phyloP scores from a whole-genome alignment of 2,797 vertebrate genomes.

The Delichon dasypus region DNA sequence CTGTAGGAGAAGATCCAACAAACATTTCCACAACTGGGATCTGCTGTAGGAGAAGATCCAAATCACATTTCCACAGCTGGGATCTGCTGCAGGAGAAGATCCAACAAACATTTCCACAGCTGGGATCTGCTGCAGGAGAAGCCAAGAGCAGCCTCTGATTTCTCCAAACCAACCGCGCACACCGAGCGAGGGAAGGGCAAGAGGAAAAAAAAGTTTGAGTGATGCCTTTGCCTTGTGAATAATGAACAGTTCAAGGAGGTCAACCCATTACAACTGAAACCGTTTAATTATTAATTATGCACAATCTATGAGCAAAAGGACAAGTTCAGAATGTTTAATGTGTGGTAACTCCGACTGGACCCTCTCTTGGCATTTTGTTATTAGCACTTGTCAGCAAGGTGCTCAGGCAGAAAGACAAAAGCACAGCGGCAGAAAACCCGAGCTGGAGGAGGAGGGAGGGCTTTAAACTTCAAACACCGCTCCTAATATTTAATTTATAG shows the following conservation, averaged over 20 bases:
- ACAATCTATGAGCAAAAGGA: constrained; percentile 90
- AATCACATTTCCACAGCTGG: neutral
- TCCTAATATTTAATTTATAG: constrained; percentile 55
- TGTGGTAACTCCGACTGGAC: constrained; percentile 77
- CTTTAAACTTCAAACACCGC: constrained; percentile 21
- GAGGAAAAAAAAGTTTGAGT: constrained; percentile 83
- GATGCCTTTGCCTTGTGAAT: constrained; percentile 91
- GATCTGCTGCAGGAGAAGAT: neutral
- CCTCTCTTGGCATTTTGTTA: constrained; percentile 80
- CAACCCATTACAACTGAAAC: constrained; percentile 91
- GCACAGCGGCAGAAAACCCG: constrained; percentile 65
- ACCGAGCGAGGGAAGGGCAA: constrained; percentile 75
- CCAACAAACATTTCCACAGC: neutral
- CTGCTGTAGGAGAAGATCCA: neutral
- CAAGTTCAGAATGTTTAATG: constrained; percentile 88
- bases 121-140: neutral
- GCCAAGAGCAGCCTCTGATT: constrained; percentile 58
- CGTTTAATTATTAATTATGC: constrained; percentile 98
- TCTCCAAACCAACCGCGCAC: constrained; percentile 62
- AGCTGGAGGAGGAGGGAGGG: neutral
- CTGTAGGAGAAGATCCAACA: neutral
- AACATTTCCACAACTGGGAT: neutral
- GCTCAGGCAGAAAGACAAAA: constrained; percentile 78
- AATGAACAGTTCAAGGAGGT: constrained; percentile 94
- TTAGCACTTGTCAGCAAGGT: constrained; percentile 87